Conservation (phyloP, 64 coral and sea anemone genomes). For the Acropora yongei region DNA sequence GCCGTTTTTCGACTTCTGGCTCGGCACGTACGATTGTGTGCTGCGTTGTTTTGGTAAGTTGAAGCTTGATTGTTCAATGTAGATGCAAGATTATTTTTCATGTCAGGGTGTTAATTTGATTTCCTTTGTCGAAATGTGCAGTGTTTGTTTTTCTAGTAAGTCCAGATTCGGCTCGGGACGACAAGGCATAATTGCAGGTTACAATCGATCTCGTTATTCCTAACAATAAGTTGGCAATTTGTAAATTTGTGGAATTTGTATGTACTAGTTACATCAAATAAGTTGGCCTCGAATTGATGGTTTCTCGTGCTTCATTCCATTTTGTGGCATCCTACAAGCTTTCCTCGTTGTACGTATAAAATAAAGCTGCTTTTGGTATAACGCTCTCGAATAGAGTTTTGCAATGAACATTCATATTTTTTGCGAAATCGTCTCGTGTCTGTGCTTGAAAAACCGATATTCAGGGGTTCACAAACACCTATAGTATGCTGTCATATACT, state of each 20-base stretch:
- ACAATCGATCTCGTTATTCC: too few relatives aligned
- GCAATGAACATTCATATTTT: not conserved
- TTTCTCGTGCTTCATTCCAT: too few relatives aligned
- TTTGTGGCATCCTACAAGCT: too few relatives aligned
- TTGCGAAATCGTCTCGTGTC: not conserved
- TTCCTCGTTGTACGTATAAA: too few relatives aligned
- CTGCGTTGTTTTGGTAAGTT: slow-evolving; percentile 31
- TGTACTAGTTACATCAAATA: too few relatives aligned
- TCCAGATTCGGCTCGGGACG: too few relatives aligned
- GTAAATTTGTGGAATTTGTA: not conserved
- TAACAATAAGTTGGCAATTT: too few relatives aligned
- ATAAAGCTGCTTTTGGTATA: not conserved
- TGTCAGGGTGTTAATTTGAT: not conserved
- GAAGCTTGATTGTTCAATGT: not conserved
- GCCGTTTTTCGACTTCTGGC: slow-evolving; percentile 1
- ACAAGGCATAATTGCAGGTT: too few relatives aligned
- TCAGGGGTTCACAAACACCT: not conserved
- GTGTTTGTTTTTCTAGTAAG: not conserved
- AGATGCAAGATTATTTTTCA: not conserved
- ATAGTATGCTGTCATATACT: too few relatives aligned
- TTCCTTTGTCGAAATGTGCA: not conserved
- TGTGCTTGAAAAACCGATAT: not conserved
- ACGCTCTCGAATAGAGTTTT: slow-evolving; percentile 7
- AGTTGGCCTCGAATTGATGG: too few relatives aligned
- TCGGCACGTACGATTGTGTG: not conserved